Evolutionary conservation across 2,797 vertebrate species (phyloP), one percentile per base, ranked within the genome.

Genomic region (Amniataba percoides): DNA sequence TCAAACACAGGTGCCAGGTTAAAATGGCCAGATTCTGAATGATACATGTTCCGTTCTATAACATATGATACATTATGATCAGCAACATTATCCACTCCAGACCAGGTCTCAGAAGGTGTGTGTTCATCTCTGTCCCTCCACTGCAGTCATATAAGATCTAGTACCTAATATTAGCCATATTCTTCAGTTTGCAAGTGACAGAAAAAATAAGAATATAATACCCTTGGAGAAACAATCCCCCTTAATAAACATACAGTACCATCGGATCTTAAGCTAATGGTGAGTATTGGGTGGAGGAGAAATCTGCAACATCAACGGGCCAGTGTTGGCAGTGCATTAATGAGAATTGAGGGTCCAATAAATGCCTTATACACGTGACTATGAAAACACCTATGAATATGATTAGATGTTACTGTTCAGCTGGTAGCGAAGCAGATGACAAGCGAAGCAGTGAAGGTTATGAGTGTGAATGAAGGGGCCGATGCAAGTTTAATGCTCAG

Each of bases 401-500:
- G 46, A 75, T 3, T 45, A 40, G 39, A 45, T 61, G 40, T 40
- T 59, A 15, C 15, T 42, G 10, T 65, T 25, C 14, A 59, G 72
- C 42, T 42, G 7, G 19, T 13, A 16, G 45, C 1, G 2, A 23
- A 42, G 46, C 40, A 48, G 61, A 49, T 76, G 49, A 31, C 57
- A 57, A 71, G 60, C 31, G 45, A 39, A 34, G 18, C 40, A 23
- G 23, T 52, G 58, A 63, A 36, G n/a, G 6, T 36, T 36, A 49
- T 13, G 53, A 43, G 40, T 60, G 51, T 58, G 61, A 57, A 69
- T 43, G 46, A 73, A 66, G 42, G 43, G 71, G 39, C 16, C 18
- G 27, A 63, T 40, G 68, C 11, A 19, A 69, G 55, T 43, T 74
- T 12, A 80, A 21, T 39, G 51, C 56, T 58, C 46, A 57, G 39